Evolutionary conservation across 1,140 invertebrate species (phyloP).

Genomic region (Trichonephila clavipes): DNA sequence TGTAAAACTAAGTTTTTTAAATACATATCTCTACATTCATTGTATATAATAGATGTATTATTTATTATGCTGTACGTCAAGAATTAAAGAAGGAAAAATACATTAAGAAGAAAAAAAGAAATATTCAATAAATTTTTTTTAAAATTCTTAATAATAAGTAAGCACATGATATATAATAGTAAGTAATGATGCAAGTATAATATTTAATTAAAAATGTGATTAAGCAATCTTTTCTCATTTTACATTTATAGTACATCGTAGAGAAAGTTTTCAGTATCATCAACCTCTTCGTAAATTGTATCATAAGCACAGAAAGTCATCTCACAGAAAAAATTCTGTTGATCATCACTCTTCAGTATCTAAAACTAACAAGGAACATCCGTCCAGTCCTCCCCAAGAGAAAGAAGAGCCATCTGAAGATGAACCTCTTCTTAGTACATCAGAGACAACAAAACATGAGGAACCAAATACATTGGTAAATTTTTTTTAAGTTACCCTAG

Average conservation of each 20-base stretch:
- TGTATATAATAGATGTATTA: no score
- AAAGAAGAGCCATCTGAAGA: conserved; percentile 67
- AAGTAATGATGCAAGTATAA: no score
- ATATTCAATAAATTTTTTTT: no score
- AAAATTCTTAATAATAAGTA: no score
- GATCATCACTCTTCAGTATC: conserved; percentile 1
- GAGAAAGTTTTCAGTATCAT: conserved; percentile 86
- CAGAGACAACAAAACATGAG: background rate
- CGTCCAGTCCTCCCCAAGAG: conserved; percentile 4
- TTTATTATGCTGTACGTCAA: no score
- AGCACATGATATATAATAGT: no score
- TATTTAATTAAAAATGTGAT: no score
- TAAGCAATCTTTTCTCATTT: background rate
- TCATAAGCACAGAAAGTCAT: conserved; percentile 79
- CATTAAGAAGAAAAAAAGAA: no score
- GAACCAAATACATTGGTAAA: conserved; percentile 1
- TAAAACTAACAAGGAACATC: background rate
- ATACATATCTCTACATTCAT: no score
- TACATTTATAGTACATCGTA: conserved; percentile 83
- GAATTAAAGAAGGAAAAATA: no score
- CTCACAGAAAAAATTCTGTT: conserved; percentile 14
- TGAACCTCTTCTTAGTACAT: conserved; percentile 78
- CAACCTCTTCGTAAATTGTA: conserved; percentile 84
- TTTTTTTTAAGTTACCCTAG: background rate
- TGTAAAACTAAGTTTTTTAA: no score